Evolutionary conservation across 2,797 vertebrate genomes (phyloP).

Genomic region (Phaenicophaeus curvirostris): DNA sequence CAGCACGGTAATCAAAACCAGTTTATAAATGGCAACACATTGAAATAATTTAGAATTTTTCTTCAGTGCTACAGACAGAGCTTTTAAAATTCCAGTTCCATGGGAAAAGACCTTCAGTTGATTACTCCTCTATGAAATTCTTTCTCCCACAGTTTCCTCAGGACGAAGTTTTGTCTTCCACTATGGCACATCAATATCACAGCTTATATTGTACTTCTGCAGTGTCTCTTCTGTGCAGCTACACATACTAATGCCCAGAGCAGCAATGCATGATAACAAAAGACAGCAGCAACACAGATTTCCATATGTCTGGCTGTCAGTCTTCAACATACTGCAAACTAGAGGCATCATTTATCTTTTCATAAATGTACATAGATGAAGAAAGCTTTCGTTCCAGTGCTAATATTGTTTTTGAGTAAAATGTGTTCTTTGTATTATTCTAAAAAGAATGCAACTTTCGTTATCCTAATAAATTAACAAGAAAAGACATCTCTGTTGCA

Average conservation of each 20-base stretch:
- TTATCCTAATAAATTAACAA: slow-evolving; percentile 71
- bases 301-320: background rate
- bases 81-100: background rate
- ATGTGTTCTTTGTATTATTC: background rate
- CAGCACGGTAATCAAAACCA: background rate
- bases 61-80: background rate
- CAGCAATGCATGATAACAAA: background rate
- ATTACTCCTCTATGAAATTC: background rate
- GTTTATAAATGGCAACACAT: background rate
- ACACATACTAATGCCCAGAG: background rate
- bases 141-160: background rate
- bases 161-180: background rate
- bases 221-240: background rate
- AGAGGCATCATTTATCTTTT: background rate
- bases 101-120: background rate
- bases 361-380: background rate
- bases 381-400: background rate
- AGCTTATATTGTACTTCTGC: background rate
- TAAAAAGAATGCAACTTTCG: slow-evolving; percentile 29
- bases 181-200: background rate
- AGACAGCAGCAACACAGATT: background rate
- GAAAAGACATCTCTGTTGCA: slow-evolving; percentile 64
- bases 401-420: background rate
- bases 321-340: background rate
- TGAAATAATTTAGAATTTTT: background rate